Percentiles rank a stretch among this genome's conserved stretches.
phyloP scores from a whole-genome alignment of 2,888 invertebrate species.

The Mythimna vitellina region DNA sequence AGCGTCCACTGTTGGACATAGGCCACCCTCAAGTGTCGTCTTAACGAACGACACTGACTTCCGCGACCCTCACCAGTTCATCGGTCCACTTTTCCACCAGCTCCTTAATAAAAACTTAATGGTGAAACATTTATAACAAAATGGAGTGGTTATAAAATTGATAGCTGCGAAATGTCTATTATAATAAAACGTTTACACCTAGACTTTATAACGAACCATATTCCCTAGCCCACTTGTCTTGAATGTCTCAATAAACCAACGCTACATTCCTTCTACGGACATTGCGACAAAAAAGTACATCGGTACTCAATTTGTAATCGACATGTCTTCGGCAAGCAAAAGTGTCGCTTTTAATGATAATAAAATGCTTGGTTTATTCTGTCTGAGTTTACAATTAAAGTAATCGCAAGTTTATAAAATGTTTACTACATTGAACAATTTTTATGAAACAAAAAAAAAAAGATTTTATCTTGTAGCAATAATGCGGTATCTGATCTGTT shows the following conservation, averaged over 20 bases:
- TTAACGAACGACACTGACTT: no score
- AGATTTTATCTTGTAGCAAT: slow-evolving; percentile 72
- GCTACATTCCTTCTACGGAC: slow-evolving; percentile 48
- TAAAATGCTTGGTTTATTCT: slow-evolving; percentile 81
- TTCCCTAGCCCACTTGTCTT: slow-evolving; percentile 6
- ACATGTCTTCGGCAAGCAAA: slow-evolving; percentile 72
- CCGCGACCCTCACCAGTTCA: no score
- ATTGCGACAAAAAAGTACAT: slow-evolving; percentile 60
- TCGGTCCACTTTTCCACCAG: no score
- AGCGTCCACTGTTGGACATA: no score
- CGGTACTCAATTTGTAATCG: slow-evolving; percentile 74
- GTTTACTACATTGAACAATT: slow-evolving; percentile 76
- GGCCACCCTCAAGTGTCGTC: no score
- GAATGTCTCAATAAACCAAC: slow-evolving; percentile 41
- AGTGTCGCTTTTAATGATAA: slow-evolving; percentile 83
- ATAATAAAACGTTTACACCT: not conserved
- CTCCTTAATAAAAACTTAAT: not conserved
- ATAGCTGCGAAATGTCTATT: not conserved
- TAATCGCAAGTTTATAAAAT: slow-evolving; percentile 78
- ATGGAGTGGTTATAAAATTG: not conserved
- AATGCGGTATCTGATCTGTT: slow-evolving; percentile 71
- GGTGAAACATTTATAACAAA: not conserved
- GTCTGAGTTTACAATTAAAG: slow-evolving; percentile 78
- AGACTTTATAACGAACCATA: slow-evolving; percentile 3
- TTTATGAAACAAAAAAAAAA: slow-evolving; percentile 67